Base-by-base conservation (phyloP, 2,797 vertebrate species). In the Linurgus olivaceus region DNA sequence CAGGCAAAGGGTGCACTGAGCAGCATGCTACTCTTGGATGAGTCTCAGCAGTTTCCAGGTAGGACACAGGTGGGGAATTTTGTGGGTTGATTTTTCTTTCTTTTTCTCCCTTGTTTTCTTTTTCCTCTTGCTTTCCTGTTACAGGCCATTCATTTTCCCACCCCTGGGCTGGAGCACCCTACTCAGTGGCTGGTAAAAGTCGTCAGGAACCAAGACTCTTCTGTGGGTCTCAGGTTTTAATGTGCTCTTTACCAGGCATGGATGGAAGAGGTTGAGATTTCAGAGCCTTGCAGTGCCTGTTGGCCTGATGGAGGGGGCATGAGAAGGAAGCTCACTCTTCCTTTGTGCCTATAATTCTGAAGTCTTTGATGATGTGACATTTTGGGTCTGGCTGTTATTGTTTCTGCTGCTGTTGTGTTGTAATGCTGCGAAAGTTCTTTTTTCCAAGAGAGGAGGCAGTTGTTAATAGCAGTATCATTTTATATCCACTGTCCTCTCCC, bases 11-110 rank as follows among this genome's bases (percentile, higher is more conserved):
- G 82, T 35, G 62, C 72, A 6, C 55, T 72, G 76, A 81, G 86
- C 80, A 83, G 57, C 90, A 93, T 98, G 96, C 94, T 97, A 67
- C 93, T 98, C 52, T 93, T 97, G 93, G 97, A 95, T 93, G 96
- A 97, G 77, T 74, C 95, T 37, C 94, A 97, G 93, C 94, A 91
- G 50, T 96, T 97, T 91, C 68, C 96, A 97, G 96, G 97, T 95
- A 94, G 85, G 93, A 96, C 44, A 24, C 33, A 44, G 44, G 29
- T 28, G 81, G 76, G 52, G 0, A 2, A 1, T 88, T 86, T 61
- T 59, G 35, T 51, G 63, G 21, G n/a, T 24, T 50, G 29, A 55
- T 50, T 37, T 40, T 55, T 37, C 33, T 48, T 57, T 10, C 11
- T 38, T 48, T 25, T 42, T 14, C 19, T 17, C 10, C 4, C 6